These are phyloP conservation scores for Halictus rubicundus DNA, from an alignment of 1,140 invertebrate species.

Conservation along the genomic window DNA sequence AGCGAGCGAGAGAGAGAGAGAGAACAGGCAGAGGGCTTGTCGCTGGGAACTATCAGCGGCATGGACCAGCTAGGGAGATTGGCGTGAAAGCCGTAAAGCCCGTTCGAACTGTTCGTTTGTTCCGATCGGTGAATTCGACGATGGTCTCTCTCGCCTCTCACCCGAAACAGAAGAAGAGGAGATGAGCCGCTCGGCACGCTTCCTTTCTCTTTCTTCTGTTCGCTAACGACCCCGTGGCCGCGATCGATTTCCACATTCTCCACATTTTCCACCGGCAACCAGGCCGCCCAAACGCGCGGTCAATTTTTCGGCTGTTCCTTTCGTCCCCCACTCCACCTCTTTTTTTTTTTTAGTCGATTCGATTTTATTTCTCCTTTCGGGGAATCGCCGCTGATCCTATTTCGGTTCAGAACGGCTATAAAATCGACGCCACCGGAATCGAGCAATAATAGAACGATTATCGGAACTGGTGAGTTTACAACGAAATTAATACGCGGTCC, in stretches of 20 bases:
- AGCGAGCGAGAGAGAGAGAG: too few species aligned
- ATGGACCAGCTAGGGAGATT: conserved; percentile 45
- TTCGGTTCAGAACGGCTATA: conserved; percentile 1
- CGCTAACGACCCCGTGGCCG: conserved; percentile 15
- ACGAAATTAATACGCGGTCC: conserved; percentile 16
- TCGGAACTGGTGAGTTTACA: not conserved
- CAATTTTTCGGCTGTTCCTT: conserved; percentile 1
- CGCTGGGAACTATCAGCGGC: conserved; percentile 34
- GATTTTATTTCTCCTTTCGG: not conserved
- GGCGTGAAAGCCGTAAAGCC: conserved; percentile 52
- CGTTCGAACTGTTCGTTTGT: conserved; percentile 50
- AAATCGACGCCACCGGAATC: not conserved
- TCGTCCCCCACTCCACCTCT: too few species aligned
- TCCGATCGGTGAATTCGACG: conserved; percentile 45
- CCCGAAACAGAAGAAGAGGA: not conserved
- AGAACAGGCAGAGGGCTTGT: not conserved
- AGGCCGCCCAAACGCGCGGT: not conserved
- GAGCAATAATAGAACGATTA: conserved; percentile 10
- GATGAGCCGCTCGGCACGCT: too few species aligned
- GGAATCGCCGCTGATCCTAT: not conserved
- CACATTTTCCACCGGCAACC: not conserved
- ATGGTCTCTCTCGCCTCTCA: conserved; percentile 6
- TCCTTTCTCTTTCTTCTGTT: conserved; percentile 9
- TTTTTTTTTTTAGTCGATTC: too few species aligned
- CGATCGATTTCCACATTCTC: conserved; percentile 9